phyloP scores from a whole-genome alignment of 1,140 invertebrate genomes.

The Lordiphosa stackelbergi region DNA sequence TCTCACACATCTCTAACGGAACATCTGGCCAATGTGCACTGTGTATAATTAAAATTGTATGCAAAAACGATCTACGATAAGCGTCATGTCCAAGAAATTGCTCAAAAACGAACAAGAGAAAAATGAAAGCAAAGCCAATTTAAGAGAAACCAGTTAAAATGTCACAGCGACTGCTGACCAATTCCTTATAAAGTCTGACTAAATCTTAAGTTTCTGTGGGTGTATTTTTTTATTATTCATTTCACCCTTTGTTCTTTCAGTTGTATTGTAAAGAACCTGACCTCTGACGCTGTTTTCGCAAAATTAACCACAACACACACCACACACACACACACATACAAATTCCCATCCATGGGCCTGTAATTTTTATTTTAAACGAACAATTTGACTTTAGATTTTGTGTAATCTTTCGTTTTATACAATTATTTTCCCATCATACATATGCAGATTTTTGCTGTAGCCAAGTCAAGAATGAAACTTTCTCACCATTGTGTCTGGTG shows the following conservation, averaged over 20 bases:
- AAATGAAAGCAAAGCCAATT: conserved; percentile 5
- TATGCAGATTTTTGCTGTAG: conserved; percentile 18
- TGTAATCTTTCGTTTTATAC: conserved; percentile 21
- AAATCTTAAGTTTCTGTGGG: conserved; percentile 1
- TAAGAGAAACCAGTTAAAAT: conserved; percentile 25
- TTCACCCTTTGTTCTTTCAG: conserved; percentile 15
- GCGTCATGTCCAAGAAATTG: not conserved
- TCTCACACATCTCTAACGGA: too few species aligned
- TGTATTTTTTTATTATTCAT: conserved; percentile 1
- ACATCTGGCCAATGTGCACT: too few species aligned
- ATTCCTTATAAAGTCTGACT: conserved; percentile 23
- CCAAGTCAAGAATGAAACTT: conserved; percentile 28
- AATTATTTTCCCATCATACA: conserved; percentile 24
- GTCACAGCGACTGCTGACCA: conserved; percentile 6
- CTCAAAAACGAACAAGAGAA: not conserved
- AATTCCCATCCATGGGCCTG: conserved; percentile 4
- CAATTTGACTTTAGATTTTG: conserved; percentile 30
- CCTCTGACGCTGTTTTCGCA: conserved; percentile 1
- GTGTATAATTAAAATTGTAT: not conserved
- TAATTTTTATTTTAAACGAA: conserved; percentile 19
- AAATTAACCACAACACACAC: not conserved
- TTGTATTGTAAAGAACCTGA: too few species aligned
- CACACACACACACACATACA: too few species aligned
- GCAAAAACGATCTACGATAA: conserved; percentile 3
- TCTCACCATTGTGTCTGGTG: conserved; percentile 44